Percentiles rank a stretch among this genome's conserved stretches.
Conservation (phyloP, 2,888 invertebrate genomes). For the Melinopterus prodromus region DNA sequence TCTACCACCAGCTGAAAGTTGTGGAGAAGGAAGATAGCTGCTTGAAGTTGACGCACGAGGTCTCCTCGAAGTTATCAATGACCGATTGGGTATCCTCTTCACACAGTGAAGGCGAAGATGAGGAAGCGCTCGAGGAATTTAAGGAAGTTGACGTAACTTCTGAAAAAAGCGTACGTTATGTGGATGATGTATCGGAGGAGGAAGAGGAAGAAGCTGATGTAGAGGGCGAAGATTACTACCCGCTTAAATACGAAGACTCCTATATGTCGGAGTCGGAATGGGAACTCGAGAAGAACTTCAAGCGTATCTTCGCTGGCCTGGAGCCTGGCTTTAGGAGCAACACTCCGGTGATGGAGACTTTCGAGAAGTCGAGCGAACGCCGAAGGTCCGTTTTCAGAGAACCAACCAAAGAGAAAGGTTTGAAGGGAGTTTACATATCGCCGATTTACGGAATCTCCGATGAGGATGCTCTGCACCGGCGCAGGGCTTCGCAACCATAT, state of each 20-base stretch:
- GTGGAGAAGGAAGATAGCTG: conserved; percentile 47
- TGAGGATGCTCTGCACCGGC: not conserved
- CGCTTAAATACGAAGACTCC: not conserved
- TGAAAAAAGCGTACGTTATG: not conserved
- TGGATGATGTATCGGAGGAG: not conserved
- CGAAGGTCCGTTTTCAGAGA: not conserved
- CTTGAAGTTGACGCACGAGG: not conserved
- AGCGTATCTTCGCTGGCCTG: not conserved
- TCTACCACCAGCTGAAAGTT: conserved; percentile 56
- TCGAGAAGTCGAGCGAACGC: not conserved
- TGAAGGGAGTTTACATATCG: no score
- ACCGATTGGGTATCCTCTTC: not conserved
- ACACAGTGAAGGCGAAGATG: not conserved
- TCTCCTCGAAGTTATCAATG: not conserved
- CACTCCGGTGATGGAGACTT: not conserved
- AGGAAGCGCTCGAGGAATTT: not conserved
- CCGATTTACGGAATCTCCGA: no score
- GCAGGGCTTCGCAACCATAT: conserved; percentile 12
- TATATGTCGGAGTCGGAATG: not conserved
- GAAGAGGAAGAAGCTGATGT: not conserved
- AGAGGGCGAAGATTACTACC: not conserved
- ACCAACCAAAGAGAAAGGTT: no score
- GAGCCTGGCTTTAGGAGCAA: not conserved
- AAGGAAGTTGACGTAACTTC: not conserved
- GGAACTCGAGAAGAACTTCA: not conserved